phyloP scores from a whole-genome alignment of 2,113 vertebrate species.

The Erythrocercus mccallii region DNA sequence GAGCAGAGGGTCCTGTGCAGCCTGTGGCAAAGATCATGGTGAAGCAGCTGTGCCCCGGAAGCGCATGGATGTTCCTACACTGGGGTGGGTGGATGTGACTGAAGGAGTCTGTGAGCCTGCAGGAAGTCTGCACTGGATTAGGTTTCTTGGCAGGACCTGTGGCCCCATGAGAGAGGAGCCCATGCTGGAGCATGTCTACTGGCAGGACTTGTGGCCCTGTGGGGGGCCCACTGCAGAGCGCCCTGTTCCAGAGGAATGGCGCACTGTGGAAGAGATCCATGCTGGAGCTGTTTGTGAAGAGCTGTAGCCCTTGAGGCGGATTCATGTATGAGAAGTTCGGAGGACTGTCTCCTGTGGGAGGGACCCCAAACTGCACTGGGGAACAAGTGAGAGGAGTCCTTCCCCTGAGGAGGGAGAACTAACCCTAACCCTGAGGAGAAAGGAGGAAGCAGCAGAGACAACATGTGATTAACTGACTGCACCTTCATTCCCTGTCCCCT shows the following conservation, averaged over 20 bases:
- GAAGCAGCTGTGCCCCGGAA: background rate
- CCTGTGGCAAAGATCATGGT: background rate
- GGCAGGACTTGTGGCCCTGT: background rate
- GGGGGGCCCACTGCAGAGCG: background rate
- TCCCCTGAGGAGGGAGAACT: background rate
- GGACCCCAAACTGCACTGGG: background rate
- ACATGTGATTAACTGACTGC: background rate
- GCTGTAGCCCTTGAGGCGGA: background rate
- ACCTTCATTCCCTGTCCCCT: background rate
- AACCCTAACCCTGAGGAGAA: background rate
- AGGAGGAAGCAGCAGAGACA: background rate
- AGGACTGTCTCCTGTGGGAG: background rate
- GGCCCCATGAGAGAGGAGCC: background rate
- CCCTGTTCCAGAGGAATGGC: background rate
- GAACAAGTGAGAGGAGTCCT: background rate
- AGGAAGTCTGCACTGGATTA: background rate
- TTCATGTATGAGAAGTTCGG: rapidly evolving
- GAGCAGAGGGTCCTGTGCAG: rapidly evolving
- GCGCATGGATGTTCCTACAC: rapidly evolving
- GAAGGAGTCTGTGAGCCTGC: background rate
- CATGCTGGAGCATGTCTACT: rapidly evolving
- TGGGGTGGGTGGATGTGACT: background rate
- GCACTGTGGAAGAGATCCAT: background rate
- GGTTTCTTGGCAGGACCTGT: background rate
- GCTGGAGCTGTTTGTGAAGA: background rate